Base-by-base conservation (phyloP, 2,888 invertebrate species). In the Catonia carolina region DNA sequence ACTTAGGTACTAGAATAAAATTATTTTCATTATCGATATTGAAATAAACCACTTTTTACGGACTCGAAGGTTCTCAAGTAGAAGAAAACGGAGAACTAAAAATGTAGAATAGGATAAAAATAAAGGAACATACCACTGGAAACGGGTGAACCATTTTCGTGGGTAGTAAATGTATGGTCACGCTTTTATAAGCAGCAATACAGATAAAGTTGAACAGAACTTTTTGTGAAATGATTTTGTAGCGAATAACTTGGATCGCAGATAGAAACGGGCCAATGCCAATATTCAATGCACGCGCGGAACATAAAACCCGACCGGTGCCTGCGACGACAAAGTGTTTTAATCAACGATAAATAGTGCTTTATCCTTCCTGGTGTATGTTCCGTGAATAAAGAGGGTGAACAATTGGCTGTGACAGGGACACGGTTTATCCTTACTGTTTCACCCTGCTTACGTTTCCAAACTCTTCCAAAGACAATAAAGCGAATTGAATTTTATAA, bases 271-370 rank as follows among this genome's bases (percentile, higher is more conserved):
- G 20, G 22, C 18, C 5, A 45, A 23, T 14, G 17, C 22, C 23
- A 23, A 45, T 45, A 45, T 45, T 45, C 45, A 23, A 22, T 27
- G 45, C 45, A 45, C 45, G 45, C 45, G 23, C 27, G n/a, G 7
- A 18, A 45, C 45, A 45, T 45, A 20, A 45, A 45, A 27, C 45
- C 45, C 14, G 45, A 14, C 23, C n/a, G 45, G 23, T 37, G 37
- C 37, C 37, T 37, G n/a, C 45, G 45, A 45, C 45, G 45, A 45
- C 45, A 45, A 45, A 45, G 45, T 45, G 45, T 45, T 45, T 45
- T 45, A 45, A 45, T 45, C 45, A 45, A 45, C 45, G 45, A 45
- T 45, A 45, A 45, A 45, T 45, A 45, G 45, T 45, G 23, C 27
- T 22, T 45, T 45, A 45, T 45, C 45, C 45, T 45, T 45, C 27